Evolutionary conservation across 2,113 vertebrate genomes (phyloP).

Genomic region (Oncorhynchus clarkii): DNA sequence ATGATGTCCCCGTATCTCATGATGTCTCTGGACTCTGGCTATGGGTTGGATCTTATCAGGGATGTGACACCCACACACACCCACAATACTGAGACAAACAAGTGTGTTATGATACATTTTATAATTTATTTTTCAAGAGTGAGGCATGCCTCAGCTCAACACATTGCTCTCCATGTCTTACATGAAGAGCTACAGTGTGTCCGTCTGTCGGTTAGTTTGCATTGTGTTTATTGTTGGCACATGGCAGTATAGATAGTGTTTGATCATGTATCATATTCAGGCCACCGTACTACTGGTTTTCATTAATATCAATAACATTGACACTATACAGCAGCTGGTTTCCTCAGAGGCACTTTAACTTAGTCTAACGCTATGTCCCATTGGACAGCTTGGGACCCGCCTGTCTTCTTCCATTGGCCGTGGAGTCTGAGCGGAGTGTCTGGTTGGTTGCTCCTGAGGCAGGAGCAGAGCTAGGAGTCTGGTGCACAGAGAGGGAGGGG

Average conservation of each 20-base stretch:
- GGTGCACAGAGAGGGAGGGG: not conserved
- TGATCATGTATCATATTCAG: no score
- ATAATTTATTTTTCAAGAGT: no score
- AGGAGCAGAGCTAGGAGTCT: not conserved
- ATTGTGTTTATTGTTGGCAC: no score
- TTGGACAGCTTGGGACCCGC: slow-evolving; percentile 14
- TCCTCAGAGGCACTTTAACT: not conserved
- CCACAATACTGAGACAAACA: no score
- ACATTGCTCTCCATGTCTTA: no score
- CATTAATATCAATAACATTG: not conserved
- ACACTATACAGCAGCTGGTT: not conserved
- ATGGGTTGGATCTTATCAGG: not conserved
- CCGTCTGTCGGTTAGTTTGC: no score
- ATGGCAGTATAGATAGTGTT: no score
- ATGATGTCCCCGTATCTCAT: no score
- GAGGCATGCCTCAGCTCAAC: no score
- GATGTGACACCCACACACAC: not conserved
- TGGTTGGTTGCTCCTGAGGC: not conserved
- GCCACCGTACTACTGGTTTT: no score
- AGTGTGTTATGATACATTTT: no score
- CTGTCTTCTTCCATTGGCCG: not conserved
- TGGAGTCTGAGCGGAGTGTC: not conserved
- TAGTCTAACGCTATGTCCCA: slow-evolving; percentile 4
- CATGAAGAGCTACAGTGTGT: no score
- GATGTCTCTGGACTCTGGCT: not conserved